Evolutionary conservation across 2,113 vertebrate genomes (phyloP).

Genomic region (Spizaetus ornatus): DNA sequence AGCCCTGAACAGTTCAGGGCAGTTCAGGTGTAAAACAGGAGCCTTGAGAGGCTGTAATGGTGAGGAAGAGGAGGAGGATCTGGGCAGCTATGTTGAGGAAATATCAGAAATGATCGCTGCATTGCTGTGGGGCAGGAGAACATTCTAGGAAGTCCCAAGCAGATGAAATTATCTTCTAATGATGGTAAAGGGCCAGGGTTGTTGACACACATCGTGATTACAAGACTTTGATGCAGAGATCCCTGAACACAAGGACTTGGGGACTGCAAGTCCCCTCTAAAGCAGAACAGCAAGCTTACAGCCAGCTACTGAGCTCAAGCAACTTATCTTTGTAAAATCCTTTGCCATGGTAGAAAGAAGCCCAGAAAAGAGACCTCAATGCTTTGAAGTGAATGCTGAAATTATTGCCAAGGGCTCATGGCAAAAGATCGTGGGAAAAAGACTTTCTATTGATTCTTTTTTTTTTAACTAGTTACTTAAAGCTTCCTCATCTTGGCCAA

Average conservation of each 20-base stretch:
- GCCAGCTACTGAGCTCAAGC: not conserved
- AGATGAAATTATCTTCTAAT: not conserved
- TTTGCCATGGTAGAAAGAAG: constrained; percentile 2
- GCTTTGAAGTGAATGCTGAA: constrained; percentile 47
- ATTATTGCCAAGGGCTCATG: constrained; percentile 43
- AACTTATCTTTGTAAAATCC: constrained; percentile 7
- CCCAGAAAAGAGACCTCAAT: constrained; percentile 23
- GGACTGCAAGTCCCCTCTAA: not conserved
- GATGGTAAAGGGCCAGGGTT: not conserved
- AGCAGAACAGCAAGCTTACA: not conserved
- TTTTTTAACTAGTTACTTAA: constrained; percentile 39
- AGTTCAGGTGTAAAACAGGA: not conserved
- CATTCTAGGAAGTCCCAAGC: not conserved
- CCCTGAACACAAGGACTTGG: not conserved
- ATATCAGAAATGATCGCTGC: not conserved
- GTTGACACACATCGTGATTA: not conserved
- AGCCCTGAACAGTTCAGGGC: not conserved
- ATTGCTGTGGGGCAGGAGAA: not conserved
- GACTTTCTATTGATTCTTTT: constrained; percentile 40
- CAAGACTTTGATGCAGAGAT: not conserved
- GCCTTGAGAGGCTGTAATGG: not conserved
- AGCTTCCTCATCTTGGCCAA: constrained; percentile 30
- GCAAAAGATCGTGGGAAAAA: constrained; percentile 63
- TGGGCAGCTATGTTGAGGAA: not conserved
- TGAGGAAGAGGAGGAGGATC: not conserved